These are phyloP conservation scores for Alouatta caraya DNA, from an alignment of 2,797 vertebrate genomes.

Conservation along the genomic window DNA sequence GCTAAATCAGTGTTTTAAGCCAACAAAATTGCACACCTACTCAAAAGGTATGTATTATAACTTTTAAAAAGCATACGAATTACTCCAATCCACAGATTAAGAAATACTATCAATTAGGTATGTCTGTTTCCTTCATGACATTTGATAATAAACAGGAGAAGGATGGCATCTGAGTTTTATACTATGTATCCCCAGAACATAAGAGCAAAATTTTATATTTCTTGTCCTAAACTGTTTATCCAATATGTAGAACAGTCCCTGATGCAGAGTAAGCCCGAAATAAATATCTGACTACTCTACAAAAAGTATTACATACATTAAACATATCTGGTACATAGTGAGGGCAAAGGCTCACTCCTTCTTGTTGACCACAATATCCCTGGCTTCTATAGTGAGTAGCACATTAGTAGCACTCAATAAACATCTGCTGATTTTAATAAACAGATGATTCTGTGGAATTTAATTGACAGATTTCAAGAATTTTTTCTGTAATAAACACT, in stretches of 20 bases:
- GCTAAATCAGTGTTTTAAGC: slow-evolving; percentile 36
- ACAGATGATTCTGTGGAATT: not conserved
- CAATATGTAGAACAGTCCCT: not conserved
- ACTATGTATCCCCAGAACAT: not conserved
- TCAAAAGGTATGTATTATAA: not conserved
- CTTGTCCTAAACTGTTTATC: not conserved
- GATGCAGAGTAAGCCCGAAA: not conserved
- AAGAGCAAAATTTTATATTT: not conserved
- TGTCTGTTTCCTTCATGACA: not conserved
- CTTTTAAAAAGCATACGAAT: not conserved
- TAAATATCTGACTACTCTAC: not conserved
- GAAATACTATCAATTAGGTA: not conserved
- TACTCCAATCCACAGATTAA: not conserved
- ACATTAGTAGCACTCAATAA: not conserved
- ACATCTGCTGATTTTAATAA: not conserved
- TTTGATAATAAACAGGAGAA: not conserved
- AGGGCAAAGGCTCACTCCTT: not conserved
- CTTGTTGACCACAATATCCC: not conserved
- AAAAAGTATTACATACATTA: not conserved
- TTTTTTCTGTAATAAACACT: not conserved
- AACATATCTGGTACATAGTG: not conserved
- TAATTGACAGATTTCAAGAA: not conserved
- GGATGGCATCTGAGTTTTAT: not conserved
- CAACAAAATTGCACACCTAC: not conserved
- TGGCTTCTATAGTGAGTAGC: not conserved